Conservation (phyloP, 2,113 vertebrate species). For the Ictalurus punctatus region DNA sequence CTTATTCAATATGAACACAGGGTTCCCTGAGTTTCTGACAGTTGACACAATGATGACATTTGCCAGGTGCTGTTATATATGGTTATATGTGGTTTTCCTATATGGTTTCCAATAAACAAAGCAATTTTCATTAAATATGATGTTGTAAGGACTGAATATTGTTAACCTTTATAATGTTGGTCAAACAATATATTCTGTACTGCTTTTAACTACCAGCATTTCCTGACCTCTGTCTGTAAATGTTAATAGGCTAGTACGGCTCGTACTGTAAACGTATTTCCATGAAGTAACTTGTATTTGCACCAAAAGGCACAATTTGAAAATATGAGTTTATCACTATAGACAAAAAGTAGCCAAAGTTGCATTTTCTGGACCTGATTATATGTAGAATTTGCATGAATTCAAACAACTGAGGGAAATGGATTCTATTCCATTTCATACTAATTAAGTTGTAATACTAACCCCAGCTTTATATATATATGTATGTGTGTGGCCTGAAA, state of each 20-base stretch:
- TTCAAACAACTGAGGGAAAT: neutral
- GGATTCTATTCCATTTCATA: neutral
- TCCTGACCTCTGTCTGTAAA: neutral
- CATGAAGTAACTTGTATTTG: neutral
- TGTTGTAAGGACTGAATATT: neutral
- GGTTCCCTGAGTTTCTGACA: conserved; percentile 54
- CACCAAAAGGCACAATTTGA: neutral
- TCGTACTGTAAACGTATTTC: neutral
- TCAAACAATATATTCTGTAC: neutral
- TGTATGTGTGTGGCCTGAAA: neutral
- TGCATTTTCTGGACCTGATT: neutral
- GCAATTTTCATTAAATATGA: neutral
- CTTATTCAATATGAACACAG: conserved; percentile 64
- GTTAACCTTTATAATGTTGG: neutral
- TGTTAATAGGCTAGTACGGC: neutral
- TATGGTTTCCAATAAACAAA: conserved; percentile 55
- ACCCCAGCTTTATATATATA: neutral
- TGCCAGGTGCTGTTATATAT: conserved; percentile 63
- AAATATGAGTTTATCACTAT: neutral
- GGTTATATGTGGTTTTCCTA: conserved; percentile 48
- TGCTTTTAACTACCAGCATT: neutral
- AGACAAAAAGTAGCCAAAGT: neutral
- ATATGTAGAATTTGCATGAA: neutral
- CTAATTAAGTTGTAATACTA: neutral
- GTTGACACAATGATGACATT: conserved; percentile 69